These are phyloP conservation scores for Drosophila eohydei DNA, from an alignment of 2,888 invertebrate genomes.

Conservation along the genomic window DNA sequence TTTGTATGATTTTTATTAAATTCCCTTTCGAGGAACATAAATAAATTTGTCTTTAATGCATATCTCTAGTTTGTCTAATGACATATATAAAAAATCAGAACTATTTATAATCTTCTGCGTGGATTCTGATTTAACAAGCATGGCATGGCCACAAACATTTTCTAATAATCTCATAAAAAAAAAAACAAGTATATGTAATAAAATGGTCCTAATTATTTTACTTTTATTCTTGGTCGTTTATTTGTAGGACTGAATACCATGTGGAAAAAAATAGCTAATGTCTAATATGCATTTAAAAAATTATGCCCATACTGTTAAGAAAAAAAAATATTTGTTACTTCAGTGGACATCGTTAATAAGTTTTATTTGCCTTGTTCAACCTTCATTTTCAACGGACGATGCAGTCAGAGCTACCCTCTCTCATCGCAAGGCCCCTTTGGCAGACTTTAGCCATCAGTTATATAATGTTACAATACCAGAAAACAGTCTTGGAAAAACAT, in stretches of 20 bases:
- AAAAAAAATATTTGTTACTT: constrained; percentile 52
- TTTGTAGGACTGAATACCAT: constrained; percentile 69
- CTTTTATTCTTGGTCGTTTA: background rate
- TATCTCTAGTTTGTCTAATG: too few species aligned
- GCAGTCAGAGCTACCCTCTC: constrained; percentile 17
- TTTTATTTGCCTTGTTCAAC: constrained; percentile 54
- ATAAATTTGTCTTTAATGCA: too few species aligned
- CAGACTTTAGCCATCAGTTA: constrained; percentile 88
- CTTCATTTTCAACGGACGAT: constrained; percentile 43
- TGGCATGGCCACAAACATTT: too few species aligned
- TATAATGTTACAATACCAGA: constrained; percentile 97
- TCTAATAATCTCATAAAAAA: too few species aligned
- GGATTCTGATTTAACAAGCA: too few species aligned
- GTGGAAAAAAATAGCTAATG: constrained; percentile 63
- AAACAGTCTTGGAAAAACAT: constrained; percentile 96
- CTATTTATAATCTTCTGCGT: too few species aligned
- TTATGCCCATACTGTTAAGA: constrained; percentile 66
- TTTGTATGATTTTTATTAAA: too few species aligned
- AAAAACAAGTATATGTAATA: too few species aligned
- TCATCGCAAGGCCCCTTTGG: constrained; percentile 25
- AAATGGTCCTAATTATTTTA: background rate
- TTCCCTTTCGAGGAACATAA: too few species aligned
- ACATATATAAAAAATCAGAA: too few species aligned
- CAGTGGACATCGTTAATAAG: constrained; percentile 61
- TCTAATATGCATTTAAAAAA: constrained; percentile 79